Evolutionary conservation across 2,888 invertebrate species (phyloP), one percentile per base, ranked within the genome.

Genomic region (Oxytorus armatus): DNA sequence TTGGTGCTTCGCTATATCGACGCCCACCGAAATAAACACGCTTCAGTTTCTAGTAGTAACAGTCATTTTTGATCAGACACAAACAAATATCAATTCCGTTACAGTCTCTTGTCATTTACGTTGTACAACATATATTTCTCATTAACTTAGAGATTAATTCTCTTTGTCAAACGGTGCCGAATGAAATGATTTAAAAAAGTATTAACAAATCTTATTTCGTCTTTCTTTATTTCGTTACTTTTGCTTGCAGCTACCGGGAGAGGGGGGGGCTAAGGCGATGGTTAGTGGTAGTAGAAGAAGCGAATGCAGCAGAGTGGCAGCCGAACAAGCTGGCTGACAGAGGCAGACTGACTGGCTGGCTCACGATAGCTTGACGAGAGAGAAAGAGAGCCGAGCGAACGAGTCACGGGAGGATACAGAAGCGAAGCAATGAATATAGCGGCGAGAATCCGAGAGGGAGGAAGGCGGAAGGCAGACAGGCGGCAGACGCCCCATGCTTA

Each of bases 401-500:
- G 55, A 55, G 68, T 66, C 63, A 63, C 29, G 69, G n/a, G 49
- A 65, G 69, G 36, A 59, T 72, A 73, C 53, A 57, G 73, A 78
- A 82, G 66, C 55, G 51, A 69, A 69, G 36, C 55, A 63, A 74
- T 25, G 79, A 69, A 65, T 51, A 68, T 55, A 59, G 65, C 47
- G 63, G 72, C 61, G 66, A 61, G 73, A 82, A 51, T n/a, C n/a
- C 82, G 78, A 53, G 80, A 81, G 79, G 76, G 78, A 83, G 77
- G 87, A 82, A 88, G 87, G 89, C 87, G 88, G 88, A 89, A 88
- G 89, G 90, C 91, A 90, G 91, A 91, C 91, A 87, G 90, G 88
- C 90, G 90, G 90, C 90, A 91, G 91, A 91, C 91, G 90, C 88
- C 88, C 88, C 88, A 85, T 89, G 89, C 89, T 90, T 89, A 90